Evolutionary conservation across 2,797 vertebrate genomes (phyloP), one percentile per base, ranked within the genome.

Genomic region (Vireo griseus): DNA sequence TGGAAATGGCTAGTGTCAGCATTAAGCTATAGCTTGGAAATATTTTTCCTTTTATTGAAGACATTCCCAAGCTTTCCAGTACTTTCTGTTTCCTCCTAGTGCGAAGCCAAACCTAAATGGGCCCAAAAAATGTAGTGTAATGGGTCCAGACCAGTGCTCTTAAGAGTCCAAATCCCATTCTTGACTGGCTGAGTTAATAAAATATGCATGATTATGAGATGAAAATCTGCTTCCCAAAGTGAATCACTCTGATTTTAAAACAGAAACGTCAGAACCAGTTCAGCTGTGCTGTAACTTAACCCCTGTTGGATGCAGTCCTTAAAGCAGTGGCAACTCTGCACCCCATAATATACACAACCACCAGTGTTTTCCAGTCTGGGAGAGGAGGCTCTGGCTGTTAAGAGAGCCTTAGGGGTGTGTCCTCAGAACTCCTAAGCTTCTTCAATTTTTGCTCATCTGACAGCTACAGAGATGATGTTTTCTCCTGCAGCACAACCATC

Each of bases 131-230:
- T 45, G 18, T 37, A 10, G 20, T 10, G 3, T 80, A 33, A 50
- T 86, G 68, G 17, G 68, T 82, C 77, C 86, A 89, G 39, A 37
- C 37, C 0, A 1, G 48, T 19, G 19, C 58, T 86, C 47, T 51
- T 82, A 5, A 35, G 33, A 69, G 45, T 78, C 67, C 83, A 88
- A 69, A 92, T 76, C 55, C 51, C n/a, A 40, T n/a, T 44, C 52
- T 57, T 69, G 90, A 69, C 74, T 88, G 74, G 42, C 69, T 44
- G n/a, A 45, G 55, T 84, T 94, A 87, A 82, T 94, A 57, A 85
- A 95, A 89, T 66, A 73, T 76, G 59, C 28, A 71, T 77, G 74
- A 82, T 74, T 59, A 22, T 73, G 74, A 73, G 87, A 55, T 57
- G 51, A 67, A 87, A 89, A 79, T 54, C 58, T 61, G 66, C 87